A percentile compares a stretch with the other conserved stretches of the same genome.
Conservation (phyloP, 2,797 vertebrate species). For the Decapterus maruadsi region DNA sequence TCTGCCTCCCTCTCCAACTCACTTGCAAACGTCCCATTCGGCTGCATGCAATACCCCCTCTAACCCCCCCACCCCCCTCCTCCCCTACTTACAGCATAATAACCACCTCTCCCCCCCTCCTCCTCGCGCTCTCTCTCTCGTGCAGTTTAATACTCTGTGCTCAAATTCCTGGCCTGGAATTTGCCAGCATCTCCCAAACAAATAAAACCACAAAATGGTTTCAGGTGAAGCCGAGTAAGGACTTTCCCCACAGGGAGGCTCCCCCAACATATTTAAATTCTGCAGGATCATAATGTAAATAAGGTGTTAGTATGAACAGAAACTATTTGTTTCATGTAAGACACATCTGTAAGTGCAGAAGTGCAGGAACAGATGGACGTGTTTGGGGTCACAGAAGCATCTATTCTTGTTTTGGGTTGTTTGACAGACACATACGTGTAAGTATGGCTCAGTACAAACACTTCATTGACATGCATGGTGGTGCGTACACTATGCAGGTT, state of each 20-base stretch:
- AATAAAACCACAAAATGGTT: conserved; percentile 76
- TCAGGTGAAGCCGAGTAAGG: conserved; percentile 66
- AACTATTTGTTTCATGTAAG: neutral
- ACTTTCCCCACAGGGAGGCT: conserved; percentile 57
- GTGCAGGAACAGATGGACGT: neutral
- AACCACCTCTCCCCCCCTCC: conserved; percentile 11
- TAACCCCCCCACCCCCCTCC: neutral
- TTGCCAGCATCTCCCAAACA: conserved; percentile 76
- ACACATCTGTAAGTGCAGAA: too few species aligned
- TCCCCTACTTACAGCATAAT: conserved; percentile 6
- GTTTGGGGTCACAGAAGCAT: neutral
- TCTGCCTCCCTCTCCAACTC: conserved; percentile 37
- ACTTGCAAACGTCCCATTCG: conserved; percentile 28
- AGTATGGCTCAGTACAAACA: neutral
- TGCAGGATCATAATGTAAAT: conserved; percentile 7
- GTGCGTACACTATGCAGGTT: too few species aligned
- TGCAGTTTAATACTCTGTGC: conserved; percentile 66
- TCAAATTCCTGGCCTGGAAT: conserved; percentile 73
- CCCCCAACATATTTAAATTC: conserved; percentile 26
- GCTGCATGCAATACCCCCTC: neutral
- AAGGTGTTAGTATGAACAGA: neutral
- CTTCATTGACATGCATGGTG: neutral
- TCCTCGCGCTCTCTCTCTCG: conserved; percentile 8
- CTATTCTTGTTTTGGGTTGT: neutral
- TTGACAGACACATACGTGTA: neutral